A percentile compares a stretch with the other conserved stretches of the same genome.
These are phyloP conservation scores for Drosophila kurseongensis DNA, from an alignment of 1,140 invertebrate genomes.

Conservation along the genomic window DNA sequence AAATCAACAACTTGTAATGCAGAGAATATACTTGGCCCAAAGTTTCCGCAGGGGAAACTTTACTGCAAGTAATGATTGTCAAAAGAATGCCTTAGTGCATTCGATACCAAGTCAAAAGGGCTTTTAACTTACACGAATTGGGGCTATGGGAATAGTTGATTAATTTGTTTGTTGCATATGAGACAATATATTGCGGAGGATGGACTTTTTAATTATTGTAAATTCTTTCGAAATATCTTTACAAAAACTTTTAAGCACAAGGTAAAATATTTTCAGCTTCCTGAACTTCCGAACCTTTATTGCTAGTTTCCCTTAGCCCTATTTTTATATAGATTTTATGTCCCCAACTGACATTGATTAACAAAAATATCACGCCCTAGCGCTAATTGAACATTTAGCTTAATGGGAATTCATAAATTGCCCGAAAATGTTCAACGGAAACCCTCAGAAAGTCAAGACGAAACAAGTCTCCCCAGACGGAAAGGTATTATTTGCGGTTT, in stretches of 20 bases:
- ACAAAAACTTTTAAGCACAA: too few relatives aligned
- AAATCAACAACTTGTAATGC: slow-evolving; percentile 60
- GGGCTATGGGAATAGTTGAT: slow-evolving; percentile 9
- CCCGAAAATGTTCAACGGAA: slow-evolving; percentile 38
- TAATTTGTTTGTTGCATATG: slow-evolving; percentile 19
- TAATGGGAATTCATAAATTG: slow-evolving; percentile 77
- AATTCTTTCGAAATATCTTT: too few relatives aligned
- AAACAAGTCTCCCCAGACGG: slow-evolving; percentile 37
- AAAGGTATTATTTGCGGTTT: slow-evolving; percentile 65
- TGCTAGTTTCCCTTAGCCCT: neutral
- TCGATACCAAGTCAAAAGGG: slow-evolving; percentile 10
- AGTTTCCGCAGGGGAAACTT: slow-evolving; percentile 33
- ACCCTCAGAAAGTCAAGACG: slow-evolving; percentile 38
- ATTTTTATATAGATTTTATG: slow-evolving; percentile 18
- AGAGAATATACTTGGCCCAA: slow-evolving; percentile 30
- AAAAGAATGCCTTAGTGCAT: slow-evolving; percentile 26
- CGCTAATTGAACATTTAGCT: slow-evolving; percentile 76
- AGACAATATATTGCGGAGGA: too few relatives aligned
- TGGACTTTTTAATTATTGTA: too few relatives aligned
- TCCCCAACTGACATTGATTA: slow-evolving; percentile 62
- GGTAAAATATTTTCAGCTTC: too few relatives aligned
- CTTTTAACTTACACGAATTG: slow-evolving; percentile 13
- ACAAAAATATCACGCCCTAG: slow-evolving; percentile 66
- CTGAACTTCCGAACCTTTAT: too few relatives aligned
- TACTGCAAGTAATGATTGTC: slow-evolving; percentile 54